Percentiles rank a stretch among this genome's conserved stretches.
Conservation (phyloP, 2,888 invertebrate genomes). For the Platycnemis pennipes region DNA sequence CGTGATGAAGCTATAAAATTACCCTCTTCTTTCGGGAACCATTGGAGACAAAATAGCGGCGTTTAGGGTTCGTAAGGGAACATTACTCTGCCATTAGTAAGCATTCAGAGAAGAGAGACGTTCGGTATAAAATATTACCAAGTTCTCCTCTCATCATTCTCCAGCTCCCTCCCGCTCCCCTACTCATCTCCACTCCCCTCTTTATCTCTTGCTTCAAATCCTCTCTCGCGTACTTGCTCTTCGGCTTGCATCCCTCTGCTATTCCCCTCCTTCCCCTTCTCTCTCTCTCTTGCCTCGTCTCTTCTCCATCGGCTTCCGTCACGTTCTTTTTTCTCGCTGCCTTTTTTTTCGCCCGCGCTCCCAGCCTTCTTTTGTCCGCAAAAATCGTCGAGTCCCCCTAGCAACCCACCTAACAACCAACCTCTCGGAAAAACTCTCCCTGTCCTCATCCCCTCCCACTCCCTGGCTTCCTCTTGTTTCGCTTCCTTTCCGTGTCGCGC, state of each 20-base stretch:
- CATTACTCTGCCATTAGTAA: background rate
- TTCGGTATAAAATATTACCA: background rate
- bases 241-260: background rate
- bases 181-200: background rate
- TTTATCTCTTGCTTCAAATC: background rate
- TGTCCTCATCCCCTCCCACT: background rate
- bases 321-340: background rate
- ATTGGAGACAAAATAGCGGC: background rate
- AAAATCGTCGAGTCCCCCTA: constrained; percentile 37
- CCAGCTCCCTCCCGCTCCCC: background rate
- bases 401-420: background rate
- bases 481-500: constrained; percentile 9
- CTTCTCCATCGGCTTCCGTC: constrained; percentile 39
- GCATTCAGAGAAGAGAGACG: background rate
- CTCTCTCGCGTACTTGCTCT: constrained; percentile 7
- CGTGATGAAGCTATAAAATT: background rate
- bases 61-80: background rate
- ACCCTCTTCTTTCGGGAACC: background rate
- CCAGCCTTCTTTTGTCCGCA: constrained; percentile 35
- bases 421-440: background rate
- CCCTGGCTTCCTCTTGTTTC: background rate
- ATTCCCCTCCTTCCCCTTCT: background rate
- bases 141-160: background rate
- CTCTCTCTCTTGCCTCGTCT: background rate
- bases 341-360: background rate